Conservation (phyloP, 2,113 vertebrate genomes). For the Philantomba maxwellii region DNA sequence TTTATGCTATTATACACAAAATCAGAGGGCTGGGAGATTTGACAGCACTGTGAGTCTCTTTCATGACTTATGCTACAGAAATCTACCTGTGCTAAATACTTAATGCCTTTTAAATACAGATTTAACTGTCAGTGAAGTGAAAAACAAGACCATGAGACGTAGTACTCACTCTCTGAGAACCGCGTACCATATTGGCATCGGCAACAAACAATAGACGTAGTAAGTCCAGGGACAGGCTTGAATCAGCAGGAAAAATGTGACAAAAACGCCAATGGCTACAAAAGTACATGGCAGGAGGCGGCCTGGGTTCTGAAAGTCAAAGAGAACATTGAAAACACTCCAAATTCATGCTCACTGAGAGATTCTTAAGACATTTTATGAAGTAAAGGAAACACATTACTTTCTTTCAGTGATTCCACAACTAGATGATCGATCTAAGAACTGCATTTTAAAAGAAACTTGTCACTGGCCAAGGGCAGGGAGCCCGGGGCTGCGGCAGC, state of each 20-base stretch:
- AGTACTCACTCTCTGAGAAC: conserved; percentile 92
- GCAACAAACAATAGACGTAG: conserved; percentile 93
- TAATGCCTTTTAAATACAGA: background rate
- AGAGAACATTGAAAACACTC: conserved; percentile 38
- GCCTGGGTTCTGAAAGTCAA: conserved; percentile 80
- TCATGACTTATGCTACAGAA: background rate
- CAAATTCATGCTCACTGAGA: background rate
- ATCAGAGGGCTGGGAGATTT: background rate
- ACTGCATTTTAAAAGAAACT: background rate
- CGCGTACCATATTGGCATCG: conserved; percentile 91
- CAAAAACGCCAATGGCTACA: conserved; percentile 74
- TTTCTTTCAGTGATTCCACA: background rate
- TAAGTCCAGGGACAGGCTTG: conserved; percentile 92
- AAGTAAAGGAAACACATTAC: background rate
- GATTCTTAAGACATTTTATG: background rate
- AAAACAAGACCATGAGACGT: background rate
- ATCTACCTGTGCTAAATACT: background rate
- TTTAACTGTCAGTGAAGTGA: background rate
- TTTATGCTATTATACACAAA: background rate
- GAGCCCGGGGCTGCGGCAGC: background rate
- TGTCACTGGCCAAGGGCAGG: background rate
- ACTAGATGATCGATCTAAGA: background rate
- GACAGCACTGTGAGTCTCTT: background rate
- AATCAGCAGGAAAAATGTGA: conserved; percentile 87
- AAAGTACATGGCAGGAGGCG: conserved; percentile 75